Percentiles rank a stretch among this genome's conserved stretches.
Conservation (phyloP, 2,888 invertebrate species). For the Sipunculus nudus region DNA sequence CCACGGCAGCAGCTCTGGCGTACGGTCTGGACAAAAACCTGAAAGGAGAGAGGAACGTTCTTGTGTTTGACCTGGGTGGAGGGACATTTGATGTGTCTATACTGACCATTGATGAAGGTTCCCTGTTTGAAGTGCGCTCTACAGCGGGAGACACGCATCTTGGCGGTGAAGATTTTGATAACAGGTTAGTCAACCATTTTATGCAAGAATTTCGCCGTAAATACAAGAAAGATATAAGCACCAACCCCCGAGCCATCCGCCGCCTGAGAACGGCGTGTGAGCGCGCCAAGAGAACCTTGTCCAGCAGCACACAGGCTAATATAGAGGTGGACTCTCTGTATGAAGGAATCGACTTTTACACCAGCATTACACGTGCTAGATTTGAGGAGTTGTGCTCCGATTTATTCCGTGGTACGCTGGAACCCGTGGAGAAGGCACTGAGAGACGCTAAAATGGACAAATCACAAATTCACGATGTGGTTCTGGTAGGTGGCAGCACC, state of each 20-base stretch:
- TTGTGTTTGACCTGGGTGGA: constrained; percentile 72
- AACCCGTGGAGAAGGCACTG: constrained; percentile 82
- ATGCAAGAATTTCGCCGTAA: constrained; percentile 55
- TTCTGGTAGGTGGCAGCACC: constrained; percentile 76
- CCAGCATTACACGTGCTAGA: constrained; percentile 54
- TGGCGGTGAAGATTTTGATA: constrained; percentile 61
- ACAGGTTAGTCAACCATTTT: constrained; percentile 52
- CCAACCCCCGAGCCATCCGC: constrained; percentile 50
- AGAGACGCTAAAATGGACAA: constrained; percentile 83
- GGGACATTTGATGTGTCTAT: constrained; percentile 68
- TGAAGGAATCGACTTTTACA: constrained; percentile 60
- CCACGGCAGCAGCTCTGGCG: constrained; percentile 65
- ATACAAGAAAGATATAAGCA: constrained; percentile 48
- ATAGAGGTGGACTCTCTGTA: constrained; percentile 58
- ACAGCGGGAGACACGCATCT: constrained; percentile 62
- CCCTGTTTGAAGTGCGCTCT: constrained; percentile 65
- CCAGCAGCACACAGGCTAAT: constrained; percentile 50
- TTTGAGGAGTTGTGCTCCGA: constrained; percentile 59
- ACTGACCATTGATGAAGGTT: constrained; percentile 70
- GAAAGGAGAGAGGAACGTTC: constrained; percentile 70
- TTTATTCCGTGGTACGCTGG: constrained; percentile 72
- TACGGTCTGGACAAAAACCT: constrained; percentile 72
- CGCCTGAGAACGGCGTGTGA: constrained; percentile 58
- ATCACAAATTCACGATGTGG: constrained; percentile 79
- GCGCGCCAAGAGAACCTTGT: constrained; percentile 57